Percentiles rank a stretch among this genome's conserved stretches.
phyloP scores from a whole-genome alignment of 2,888 invertebrate species.

The Linnaemya vulpina region DNA sequence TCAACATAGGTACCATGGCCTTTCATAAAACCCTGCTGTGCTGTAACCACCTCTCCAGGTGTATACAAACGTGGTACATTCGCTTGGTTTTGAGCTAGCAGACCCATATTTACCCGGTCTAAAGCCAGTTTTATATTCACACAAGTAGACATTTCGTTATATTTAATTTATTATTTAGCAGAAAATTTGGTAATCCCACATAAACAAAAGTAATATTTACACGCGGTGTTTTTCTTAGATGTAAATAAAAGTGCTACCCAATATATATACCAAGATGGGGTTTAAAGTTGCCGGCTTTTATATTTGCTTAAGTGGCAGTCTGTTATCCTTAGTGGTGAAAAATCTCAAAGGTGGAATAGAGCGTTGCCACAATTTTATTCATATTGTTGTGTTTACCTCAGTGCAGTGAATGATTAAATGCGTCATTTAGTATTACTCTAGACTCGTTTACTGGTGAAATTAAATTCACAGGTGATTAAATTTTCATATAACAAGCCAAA shows the following conservation, averaged over 20 bases:
- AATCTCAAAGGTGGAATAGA: background rate
- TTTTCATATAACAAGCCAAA: conserved; percentile 20
- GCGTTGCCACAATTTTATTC: conserved; percentile 10
- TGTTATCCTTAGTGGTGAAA: conserved; percentile 24
- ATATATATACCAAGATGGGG: background rate
- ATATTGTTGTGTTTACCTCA: background rate
- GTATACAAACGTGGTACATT: conserved; percentile 88
- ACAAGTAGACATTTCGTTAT: conserved; percentile 78
- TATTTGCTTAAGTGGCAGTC: background rate
- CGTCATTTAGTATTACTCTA: conserved; percentile 25
- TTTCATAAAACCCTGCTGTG: conserved; percentile 87
- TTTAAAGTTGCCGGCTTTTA: background rate
- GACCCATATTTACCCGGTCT: conserved; percentile 86
- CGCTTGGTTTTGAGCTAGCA: conserved; percentile 82
- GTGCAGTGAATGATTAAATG: conserved; percentile 29
- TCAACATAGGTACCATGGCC: conserved; percentile 98
- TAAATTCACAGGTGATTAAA: too few species aligned
- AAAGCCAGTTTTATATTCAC: conserved; percentile 87
- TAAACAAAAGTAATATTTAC: conserved; percentile 31
- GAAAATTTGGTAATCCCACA: background rate
- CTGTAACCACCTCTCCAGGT: conserved; percentile 94
- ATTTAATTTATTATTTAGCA: background rate
- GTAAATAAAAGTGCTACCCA: conserved; percentile 33
- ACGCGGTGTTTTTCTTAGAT: conserved; percentile 22
- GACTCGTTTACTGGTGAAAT: conserved; percentile 47